These are phyloP conservation scores for Rhea pennata DNA, from an alignment of 2,113 vertebrate species.

Conservation along the genomic window DNA sequence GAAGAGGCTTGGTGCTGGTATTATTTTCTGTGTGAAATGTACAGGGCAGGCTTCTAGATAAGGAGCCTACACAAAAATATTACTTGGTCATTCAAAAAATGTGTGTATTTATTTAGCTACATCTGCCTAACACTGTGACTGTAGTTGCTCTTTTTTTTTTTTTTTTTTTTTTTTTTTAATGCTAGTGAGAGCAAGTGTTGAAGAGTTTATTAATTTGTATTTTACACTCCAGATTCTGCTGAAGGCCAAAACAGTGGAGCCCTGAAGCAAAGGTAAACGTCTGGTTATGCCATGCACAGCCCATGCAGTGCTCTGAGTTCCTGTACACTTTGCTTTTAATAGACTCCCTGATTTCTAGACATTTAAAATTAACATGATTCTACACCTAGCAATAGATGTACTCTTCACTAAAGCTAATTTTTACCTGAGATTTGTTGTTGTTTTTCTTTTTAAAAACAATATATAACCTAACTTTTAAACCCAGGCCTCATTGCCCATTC, in stretches of 20 bases:
- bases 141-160: neutral
- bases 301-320: neutral
- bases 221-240: neutral
- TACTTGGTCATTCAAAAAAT: neutral
- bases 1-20: neutral
- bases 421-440: neutral
- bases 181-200: neutral
- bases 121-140: neutral
- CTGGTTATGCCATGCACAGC: neutral
- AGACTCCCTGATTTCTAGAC: neutral
- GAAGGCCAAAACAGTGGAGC: neutral
- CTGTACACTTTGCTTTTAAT: fast-evolving
- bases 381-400: neutral
- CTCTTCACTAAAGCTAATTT: neutral
- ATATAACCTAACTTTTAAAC: neutral
- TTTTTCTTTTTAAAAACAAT: neutral
- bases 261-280: neutral
- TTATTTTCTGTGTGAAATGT: neutral
- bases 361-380: neutral
- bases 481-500: fast-evolving
- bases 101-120: neutral
- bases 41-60: neutral
- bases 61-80: neutral
- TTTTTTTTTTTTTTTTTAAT: neutral
- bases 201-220: neutral